phyloP scores from a whole-genome alignment of 2,113 vertebrate genomes.

The Notarius lentiginosus region DNA sequence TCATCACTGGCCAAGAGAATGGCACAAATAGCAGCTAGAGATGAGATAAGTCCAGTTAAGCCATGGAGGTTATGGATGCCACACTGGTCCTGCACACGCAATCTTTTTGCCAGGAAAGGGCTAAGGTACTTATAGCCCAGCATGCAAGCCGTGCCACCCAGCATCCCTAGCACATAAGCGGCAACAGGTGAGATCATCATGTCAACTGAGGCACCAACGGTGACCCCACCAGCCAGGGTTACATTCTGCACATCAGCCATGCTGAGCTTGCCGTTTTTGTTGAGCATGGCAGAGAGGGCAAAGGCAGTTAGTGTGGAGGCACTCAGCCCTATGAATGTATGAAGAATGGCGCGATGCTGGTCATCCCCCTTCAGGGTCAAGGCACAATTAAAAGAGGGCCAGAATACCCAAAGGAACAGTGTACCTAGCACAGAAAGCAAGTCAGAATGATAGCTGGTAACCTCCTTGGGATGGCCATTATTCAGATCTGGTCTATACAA shows the following conservation, averaged over 20 bases:
- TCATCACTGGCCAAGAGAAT: conserved; percentile 67
- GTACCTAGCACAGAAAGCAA: conserved; percentile 76
- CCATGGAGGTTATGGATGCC: conserved; percentile 85
- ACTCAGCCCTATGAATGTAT: conserved; percentile 80
- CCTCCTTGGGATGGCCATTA: conserved; percentile 69
- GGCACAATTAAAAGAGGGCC: conserved; percentile 82
- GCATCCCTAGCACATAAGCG: conserved; percentile 74
- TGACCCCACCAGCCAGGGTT: conserved; percentile 80
- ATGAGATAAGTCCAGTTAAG: conserved; percentile 77
- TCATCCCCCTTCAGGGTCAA: conserved; percentile 71
- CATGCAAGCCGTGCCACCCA: conserved; percentile 72
- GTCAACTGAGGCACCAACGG: conserved; percentile 74
- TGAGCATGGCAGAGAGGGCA: conserved; percentile 75
- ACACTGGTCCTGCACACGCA: conserved; percentile 77
- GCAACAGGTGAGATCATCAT: conserved; percentile 74
- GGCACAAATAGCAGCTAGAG: conserved; percentile 68
- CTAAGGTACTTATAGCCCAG: conserved; percentile 80
- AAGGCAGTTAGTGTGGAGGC: conserved; percentile 74
- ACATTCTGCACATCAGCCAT: conserved; percentile 80
- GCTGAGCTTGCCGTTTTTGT: conserved; percentile 73
- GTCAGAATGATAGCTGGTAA: conserved; percentile 73
- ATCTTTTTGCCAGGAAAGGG: conserved; percentile 66
- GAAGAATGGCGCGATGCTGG: conserved; percentile 79
- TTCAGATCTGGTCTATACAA: conserved; percentile 67
- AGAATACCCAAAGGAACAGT: conserved; percentile 85